phyloP scores from a whole-genome alignment of 2,797 vertebrate species.

The Chromis chromis region DNA sequence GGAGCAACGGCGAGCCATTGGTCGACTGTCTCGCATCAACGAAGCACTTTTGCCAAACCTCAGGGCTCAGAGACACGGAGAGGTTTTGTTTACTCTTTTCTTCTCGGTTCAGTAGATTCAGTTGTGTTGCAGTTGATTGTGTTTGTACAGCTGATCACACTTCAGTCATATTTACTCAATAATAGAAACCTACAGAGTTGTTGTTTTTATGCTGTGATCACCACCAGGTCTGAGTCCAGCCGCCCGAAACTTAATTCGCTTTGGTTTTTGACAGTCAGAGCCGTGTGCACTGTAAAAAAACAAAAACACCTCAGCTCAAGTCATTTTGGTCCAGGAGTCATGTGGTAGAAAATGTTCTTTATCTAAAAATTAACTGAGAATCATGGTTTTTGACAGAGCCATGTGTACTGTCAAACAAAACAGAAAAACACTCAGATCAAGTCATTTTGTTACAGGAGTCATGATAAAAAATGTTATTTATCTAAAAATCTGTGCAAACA shows the following conservation, averaged over 20 bases:
- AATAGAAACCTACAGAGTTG: constrained; percentile 49
- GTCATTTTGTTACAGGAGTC: too few species aligned
- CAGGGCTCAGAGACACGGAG: constrained; percentile 73
- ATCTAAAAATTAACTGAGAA: too few species aligned
- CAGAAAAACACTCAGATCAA: too few species aligned
- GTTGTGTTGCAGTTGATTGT: constrained; percentile 62
- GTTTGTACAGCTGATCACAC: constrained; percentile 69
- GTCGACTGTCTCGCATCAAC: constrained; percentile 47
- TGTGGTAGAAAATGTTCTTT: background rate
- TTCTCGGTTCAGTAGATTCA: constrained; percentile 62
- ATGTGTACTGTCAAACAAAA: too few species aligned
- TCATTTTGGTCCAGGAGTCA: background rate
- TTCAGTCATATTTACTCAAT: constrained; percentile 67
- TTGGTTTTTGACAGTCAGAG: background rate
- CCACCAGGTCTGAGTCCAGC: constrained; percentile 47
- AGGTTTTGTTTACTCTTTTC: constrained; percentile 72
- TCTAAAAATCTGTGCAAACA: too few species aligned
- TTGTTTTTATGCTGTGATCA: constrained; percentile 59
- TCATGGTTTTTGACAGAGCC: too few species aligned
- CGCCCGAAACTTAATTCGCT: background rate
- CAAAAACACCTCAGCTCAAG: background rate
- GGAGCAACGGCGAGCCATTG: constrained; percentile 35
- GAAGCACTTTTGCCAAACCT: constrained; percentile 80
- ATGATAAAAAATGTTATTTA: too few species aligned
- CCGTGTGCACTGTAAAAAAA: background rate